phyloP scores from a whole-genome alignment of 2,888 invertebrate genomes.

The Chloromyia formosa region DNA sequence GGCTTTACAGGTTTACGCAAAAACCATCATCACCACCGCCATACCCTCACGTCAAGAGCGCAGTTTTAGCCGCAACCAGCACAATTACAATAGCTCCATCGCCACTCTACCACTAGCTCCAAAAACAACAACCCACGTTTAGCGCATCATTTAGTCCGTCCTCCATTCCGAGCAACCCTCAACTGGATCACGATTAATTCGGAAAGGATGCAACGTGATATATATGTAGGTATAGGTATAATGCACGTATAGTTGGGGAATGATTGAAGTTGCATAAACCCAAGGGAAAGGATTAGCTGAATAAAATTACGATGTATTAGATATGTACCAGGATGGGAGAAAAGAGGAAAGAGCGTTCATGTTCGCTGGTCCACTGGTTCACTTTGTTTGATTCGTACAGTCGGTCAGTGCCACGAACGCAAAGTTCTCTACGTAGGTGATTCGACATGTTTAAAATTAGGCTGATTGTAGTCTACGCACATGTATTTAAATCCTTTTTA shows the following conservation, averaged over 20 bases:
- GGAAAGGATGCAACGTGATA: too few relatives aligned
- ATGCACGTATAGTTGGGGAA: constrained; percentile 24
- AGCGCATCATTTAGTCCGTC: too few relatives aligned
- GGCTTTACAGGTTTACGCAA: constrained; percentile 14
- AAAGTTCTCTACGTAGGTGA: too few relatives aligned
- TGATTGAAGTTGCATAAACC: constrained; percentile 39
- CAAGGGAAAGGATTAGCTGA: constrained; percentile 34
- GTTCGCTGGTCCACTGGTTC: background rate
- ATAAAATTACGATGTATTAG: constrained; percentile 38
- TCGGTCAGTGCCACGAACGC: background rate
- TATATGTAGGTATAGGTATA: background rate
- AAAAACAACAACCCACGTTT: background rate
- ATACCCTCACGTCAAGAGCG: constrained; percentile 18
- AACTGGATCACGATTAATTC: too few relatives aligned
- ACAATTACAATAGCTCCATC: background rate
- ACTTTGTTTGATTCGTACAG: background rate
- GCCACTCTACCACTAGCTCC: background rate
- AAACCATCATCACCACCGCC: constrained; percentile 14
- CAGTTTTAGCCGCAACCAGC: constrained; percentile 13
- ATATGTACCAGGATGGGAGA: constrained; percentile 16
- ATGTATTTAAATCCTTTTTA: constrained; percentile 10
- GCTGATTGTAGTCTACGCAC: background rate
- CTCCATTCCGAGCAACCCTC: too few relatives aligned
- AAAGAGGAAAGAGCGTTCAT: background rate
- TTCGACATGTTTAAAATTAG: background rate